phyloP scores from a whole-genome alignment of 2,888 invertebrate genomes.

The Epirrhoe alternata region DNA sequence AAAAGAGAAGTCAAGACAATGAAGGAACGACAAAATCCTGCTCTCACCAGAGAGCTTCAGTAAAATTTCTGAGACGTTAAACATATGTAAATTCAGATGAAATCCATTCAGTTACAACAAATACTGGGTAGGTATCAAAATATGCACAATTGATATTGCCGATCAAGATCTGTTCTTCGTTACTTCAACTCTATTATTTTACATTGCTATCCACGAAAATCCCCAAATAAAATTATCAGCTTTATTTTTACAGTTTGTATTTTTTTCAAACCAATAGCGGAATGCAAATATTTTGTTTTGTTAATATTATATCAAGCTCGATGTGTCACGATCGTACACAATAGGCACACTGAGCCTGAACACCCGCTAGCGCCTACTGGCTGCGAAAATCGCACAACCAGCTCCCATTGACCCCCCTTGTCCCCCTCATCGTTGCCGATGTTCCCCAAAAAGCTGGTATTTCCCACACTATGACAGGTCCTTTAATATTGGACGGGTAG shows the following conservation, averaged over 20 bases:
- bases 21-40: neutral
- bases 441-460: slow-evolving; percentile 47
- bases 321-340: slow-evolving; percentile 64
- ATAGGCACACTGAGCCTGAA: slow-evolving; percentile 57
- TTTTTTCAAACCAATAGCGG: slow-evolving; percentile 47
- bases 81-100: neutral
- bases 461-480: slow-evolving; percentile 56
- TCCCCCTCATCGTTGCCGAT: slow-evolving; percentile 49
- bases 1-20: neutral
- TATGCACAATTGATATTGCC: slow-evolving; percentile 34
- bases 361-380: slow-evolving; percentile 58
- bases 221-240: slow-evolving; percentile 39
- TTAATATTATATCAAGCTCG: slow-evolving; percentile 62
- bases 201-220: slow-evolving; percentile 34
- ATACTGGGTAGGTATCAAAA: neutral
- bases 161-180: slow-evolving; percentile 39
- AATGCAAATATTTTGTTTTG: slow-evolving; percentile 60
- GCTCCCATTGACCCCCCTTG: slow-evolving; percentile 45
- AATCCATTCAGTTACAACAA: slow-evolving; percentile 1
- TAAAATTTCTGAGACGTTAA: no score
- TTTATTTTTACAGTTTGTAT: slow-evolving; percentile 43
- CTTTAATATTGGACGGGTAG: slow-evolving; percentile 62
- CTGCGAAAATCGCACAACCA: slow-evolving; percentile 56
- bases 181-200: slow-evolving; percentile 36
- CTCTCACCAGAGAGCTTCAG: neutral